A percentile compares a stretch with the other conserved stretches of the same genome.
Conservation (phyloP, 2,797 vertebrate genomes). For the Caiman crocodilus region DNA sequence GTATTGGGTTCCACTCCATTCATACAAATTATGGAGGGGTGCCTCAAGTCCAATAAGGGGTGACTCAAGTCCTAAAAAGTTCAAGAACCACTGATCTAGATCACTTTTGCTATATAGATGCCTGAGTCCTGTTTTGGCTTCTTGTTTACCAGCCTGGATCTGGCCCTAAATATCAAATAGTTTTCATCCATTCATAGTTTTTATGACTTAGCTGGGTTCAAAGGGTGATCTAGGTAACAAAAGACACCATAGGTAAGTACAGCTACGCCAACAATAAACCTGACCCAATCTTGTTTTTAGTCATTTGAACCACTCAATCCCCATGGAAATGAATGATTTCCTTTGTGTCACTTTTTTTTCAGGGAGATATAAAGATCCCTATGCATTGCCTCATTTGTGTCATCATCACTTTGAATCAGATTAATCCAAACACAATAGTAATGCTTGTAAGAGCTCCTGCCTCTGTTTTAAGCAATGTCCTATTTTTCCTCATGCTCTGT, state of each 20-base stretch:
- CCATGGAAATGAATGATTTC: constrained; percentile 22
- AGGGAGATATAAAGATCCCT: background rate
- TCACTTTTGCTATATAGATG: too few species aligned
- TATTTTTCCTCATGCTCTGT: constrained; percentile 36
- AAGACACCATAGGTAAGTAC: background rate
- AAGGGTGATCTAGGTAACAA: background rate
- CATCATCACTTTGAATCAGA: constrained; percentile 35
- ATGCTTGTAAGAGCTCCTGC: constrained; percentile 14
- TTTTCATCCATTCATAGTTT: background rate
- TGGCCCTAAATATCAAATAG: background rate
- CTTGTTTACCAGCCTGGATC: too few species aligned
- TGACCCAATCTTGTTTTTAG: constrained; percentile 6
- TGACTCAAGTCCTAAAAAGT: too few species aligned
- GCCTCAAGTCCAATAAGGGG: too few species aligned
- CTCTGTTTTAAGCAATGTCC: constrained; percentile 34
- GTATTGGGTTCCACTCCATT: too few species aligned
- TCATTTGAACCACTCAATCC: constrained; percentile 40
- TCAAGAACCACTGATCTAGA: too few species aligned
- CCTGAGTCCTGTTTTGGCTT: too few species aligned
- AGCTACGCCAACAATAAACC: constrained; percentile 12
- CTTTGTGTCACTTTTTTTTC: background rate
- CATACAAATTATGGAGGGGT: too few species aligned
- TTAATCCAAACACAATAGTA: constrained; percentile 55
- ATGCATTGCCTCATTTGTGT: background rate
- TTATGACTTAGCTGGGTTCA: constrained; percentile 14